Evolutionary conservation across 2,113 vertebrate genomes (phyloP).

Genomic region (Gavialis gangeticus): DNA sequence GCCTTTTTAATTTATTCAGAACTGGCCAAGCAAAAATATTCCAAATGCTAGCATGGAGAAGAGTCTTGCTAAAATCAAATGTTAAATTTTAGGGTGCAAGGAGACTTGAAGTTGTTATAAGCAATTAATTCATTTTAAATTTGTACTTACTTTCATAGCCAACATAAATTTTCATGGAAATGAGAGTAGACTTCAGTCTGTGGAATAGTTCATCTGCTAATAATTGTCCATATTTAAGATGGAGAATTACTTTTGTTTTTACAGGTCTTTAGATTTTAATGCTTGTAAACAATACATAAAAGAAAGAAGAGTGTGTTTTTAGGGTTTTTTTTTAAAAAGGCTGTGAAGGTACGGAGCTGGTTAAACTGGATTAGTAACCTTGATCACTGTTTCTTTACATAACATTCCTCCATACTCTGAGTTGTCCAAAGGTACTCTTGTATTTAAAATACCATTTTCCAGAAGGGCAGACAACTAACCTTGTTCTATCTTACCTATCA

Average conservation of each 20-base stretch:
- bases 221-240: neutral
- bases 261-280: neutral
- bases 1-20: neutral
- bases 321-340: neutral
- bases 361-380: neutral
- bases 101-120: neutral
- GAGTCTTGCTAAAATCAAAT: neutral
- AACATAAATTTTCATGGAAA: neutral
- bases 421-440: neutral
- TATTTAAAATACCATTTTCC: neutral
- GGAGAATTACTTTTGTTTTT: neutral
- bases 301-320: neutral
- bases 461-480: neutral
- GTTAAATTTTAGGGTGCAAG: neutral
- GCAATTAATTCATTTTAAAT: neutral
- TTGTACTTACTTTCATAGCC: neutral
- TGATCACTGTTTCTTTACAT: neutral
- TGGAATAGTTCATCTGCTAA: neutral
- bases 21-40: neutral
- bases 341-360: neutral
- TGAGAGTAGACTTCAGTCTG: neutral
- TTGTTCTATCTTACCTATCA: neutral
- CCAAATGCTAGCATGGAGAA: neutral
- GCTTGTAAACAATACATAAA: neutral
- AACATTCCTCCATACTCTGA: accelerated